These are phyloP conservation scores for Pocillopora verrucosa DNA, from an alignment of 64 coral and sea anemone species.

Conservation along the genomic window DNA sequence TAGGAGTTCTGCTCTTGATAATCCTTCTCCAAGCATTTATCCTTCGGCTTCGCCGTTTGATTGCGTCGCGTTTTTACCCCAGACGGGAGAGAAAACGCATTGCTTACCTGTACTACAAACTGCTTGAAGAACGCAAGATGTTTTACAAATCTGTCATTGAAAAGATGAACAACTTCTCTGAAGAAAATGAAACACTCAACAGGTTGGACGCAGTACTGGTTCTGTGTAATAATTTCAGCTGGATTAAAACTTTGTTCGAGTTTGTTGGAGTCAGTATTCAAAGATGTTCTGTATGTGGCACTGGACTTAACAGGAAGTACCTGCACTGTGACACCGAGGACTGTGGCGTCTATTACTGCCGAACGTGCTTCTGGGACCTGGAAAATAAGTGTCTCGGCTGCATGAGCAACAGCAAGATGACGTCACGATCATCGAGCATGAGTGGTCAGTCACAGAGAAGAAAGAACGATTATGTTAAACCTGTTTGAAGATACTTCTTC, in stretches of 20 bases:
- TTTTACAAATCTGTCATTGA: conserved; percentile 88
- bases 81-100: conserved; percentile 81
- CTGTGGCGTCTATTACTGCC: conserved; percentile 87
- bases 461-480: conserved; percentile 48
- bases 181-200: conserved; percentile 80
- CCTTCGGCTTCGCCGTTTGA: conserved; percentile 67
- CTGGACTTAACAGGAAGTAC: conserved; percentile 66
- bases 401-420: conserved; percentile 84
- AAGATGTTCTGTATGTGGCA: conserved; percentile 77
- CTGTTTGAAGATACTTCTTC: conserved; percentile 11
- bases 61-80: conserved; percentile 68
- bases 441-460: conserved; percentile 44
- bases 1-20: conserved; percentile 72
- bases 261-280: conserved; percentile 53
- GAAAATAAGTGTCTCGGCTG: conserved; percentile 91
- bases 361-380: conserved; percentile 93
- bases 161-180: conserved; percentile 71
- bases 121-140: conserved; percentile 81
- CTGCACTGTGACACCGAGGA: conserved; percentile 78
- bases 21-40: conserved; percentile 78
- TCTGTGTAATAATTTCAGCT: conserved; percentile 79
- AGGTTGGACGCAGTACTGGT: conserved; percentile 61
- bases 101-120: conserved; percentile 85
- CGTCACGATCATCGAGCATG: conserved; percentile 62
- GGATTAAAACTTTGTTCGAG: conserved; percentile 64